phyloP scores from a whole-genome alignment of 2,797 vertebrate genomes.

The Pempheris klunzingeri region DNA sequence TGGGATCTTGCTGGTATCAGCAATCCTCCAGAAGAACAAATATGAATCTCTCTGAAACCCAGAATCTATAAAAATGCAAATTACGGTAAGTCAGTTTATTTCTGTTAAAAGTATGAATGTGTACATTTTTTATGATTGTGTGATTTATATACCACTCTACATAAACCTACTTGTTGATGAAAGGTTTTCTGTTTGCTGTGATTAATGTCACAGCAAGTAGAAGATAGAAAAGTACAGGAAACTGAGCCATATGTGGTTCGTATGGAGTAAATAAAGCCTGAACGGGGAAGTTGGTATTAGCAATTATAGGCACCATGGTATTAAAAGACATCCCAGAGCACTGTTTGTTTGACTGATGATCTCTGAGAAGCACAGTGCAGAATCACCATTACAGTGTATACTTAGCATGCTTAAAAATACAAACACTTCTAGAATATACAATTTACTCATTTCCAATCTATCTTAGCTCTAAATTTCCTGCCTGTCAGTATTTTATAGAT shows the following conservation, averaged over 20 bases:
- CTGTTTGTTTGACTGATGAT: background rate
- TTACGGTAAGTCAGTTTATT: background rate
- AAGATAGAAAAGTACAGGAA: background rate
- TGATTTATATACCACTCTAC: background rate
- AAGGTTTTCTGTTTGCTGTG: background rate
- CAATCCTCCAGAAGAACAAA: slow-evolving; percentile 47
- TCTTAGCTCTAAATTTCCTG: too few species aligned
- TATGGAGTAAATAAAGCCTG: background rate
- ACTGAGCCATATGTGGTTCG: background rate
- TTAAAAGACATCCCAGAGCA: background rate
- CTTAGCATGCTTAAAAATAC: too few species aligned
- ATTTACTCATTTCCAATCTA: too few species aligned
- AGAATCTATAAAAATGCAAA: slow-evolving; percentile 7
- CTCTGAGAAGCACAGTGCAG: background rate
- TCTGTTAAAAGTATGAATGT: slow-evolving; percentile 4
- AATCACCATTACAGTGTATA: too few species aligned
- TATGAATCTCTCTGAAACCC: slow-evolving; percentile 22
- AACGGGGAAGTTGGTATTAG: background rate
- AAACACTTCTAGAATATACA: too few species aligned
- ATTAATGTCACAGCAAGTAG: background rate
- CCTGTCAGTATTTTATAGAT: background rate
- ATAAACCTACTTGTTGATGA: background rate
- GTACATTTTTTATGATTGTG: background rate
- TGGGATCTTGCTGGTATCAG: slow-evolving; percentile 58
- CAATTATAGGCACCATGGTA: background rate